phyloP scores from a whole-genome alignment of 2,888 invertebrate genomes.

The Melanargia galathea region DNA sequence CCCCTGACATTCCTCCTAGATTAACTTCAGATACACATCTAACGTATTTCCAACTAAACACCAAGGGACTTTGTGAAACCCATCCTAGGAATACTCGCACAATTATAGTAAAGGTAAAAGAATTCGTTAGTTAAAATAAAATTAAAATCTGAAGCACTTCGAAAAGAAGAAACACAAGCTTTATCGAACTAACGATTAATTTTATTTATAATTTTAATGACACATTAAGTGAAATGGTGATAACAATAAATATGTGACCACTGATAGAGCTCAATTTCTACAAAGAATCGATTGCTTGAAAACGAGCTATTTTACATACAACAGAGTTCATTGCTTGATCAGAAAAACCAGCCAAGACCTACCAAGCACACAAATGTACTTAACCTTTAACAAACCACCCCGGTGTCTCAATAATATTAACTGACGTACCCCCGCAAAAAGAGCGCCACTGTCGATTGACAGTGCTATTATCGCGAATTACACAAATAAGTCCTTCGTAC shows the following conservation, averaged over 20 bases:
- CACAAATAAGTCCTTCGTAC: conserved; percentile 56
- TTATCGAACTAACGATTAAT: no score
- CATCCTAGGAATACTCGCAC: neutral
- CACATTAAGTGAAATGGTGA: no score
- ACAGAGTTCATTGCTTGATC: neutral
- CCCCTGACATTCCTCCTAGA: conserved; percentile 48
- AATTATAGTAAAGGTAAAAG: no score
- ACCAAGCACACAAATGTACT: conserved; percentile 4
- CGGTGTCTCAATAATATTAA: conserved; percentile 35
- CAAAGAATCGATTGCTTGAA: no score
- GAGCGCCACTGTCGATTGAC: conserved; percentile 57
- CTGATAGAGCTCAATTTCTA: no score
- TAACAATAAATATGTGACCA: no score
- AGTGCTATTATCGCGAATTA: conserved; percentile 62
- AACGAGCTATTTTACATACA: neutral
- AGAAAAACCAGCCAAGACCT: neutral
- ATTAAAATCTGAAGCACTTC: no score
- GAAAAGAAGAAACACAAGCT: no score
- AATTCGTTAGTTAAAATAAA: no score
- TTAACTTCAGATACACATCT: conserved; percentile 44
- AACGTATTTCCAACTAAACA: conserved; percentile 13
- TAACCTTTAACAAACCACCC: conserved; percentile 30
- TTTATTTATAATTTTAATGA: no score
- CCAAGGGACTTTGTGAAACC: neutral
- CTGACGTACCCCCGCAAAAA: conserved; percentile 37